Conservation (phyloP, 2,888 invertebrate species). For the Trypoxylon attenuatum region DNA sequence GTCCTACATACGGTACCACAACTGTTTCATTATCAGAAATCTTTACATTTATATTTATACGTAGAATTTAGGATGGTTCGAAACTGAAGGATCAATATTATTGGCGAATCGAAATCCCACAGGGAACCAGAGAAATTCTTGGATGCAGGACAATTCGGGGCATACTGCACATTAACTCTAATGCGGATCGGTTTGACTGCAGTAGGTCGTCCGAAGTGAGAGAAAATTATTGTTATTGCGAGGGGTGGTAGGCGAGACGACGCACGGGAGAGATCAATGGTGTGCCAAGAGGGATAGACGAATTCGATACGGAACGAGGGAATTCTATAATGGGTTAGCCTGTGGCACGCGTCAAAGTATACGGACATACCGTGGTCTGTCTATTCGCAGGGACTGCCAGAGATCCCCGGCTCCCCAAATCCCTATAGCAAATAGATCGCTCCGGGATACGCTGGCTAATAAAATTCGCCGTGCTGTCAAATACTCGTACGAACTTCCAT, state of each 20-base stretch:
- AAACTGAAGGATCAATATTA: too few species aligned
- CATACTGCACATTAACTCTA: neutral
- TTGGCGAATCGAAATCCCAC: too few species aligned
- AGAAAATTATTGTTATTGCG: neutral
- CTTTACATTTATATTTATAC: too few species aligned
- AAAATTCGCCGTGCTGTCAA: slow-evolving; percentile 41
- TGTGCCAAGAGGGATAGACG: slow-evolving; percentile 5
- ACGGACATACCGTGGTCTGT: slow-evolving; percentile 6
- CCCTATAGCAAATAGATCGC: slow-evolving; percentile 46
- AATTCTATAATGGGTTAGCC: slow-evolving; percentile 42
- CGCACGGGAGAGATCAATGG: slow-evolving; percentile 8
- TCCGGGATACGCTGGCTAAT: slow-evolving; percentile 38
- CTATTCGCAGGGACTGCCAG: neutral
- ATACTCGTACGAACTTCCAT: neutral
- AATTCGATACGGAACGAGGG: slow-evolving; percentile 44
- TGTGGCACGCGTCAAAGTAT: slow-evolving; percentile 34
- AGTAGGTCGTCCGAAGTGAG: neutral
- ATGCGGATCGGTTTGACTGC: neutral
- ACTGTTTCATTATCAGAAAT: too few species aligned
- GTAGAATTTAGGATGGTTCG: too few species aligned
- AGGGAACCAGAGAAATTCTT: neutral
- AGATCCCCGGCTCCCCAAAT: slow-evolving; percentile 23
- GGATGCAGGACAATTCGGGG: neutral
- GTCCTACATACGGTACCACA: too few species aligned
- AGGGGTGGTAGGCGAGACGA: neutral